Conservation (phyloP, 2,113 vertebrate species). For the Passer domesticus region DNA sequence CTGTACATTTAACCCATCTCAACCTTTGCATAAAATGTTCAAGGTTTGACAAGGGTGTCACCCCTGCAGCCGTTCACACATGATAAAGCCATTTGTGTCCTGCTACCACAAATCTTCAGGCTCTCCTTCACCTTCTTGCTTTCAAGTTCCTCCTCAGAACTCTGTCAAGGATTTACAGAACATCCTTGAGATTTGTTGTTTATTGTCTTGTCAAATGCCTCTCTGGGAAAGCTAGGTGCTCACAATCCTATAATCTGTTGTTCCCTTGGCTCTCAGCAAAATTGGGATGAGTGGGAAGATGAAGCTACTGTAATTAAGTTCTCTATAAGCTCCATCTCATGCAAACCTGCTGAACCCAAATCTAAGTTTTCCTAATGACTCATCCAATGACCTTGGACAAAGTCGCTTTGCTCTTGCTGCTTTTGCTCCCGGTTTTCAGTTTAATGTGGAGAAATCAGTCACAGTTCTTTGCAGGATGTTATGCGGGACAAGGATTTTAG, state of each 20-base stretch:
- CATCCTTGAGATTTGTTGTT: neutral
- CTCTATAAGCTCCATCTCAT: neutral
- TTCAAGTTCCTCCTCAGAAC: neutral
- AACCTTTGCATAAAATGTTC: neutral
- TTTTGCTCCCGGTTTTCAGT: neutral
- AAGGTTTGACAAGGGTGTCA: neutral
- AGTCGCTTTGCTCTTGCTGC: neutral
- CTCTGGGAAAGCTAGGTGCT: neutral
- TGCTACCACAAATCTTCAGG: neutral
- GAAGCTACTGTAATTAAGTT: constrained; percentile 55
- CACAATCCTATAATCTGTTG: constrained; percentile 4
- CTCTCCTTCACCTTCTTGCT: neutral
- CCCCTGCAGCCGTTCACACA: rapidly evolving
- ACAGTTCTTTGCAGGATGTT: neutral
- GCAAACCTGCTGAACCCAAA: constrained; percentile 6
- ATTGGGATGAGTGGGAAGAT: constrained; percentile 29
- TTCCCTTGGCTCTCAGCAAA: constrained; percentile 1
- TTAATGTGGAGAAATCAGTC: neutral
- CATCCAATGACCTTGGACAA: neutral
- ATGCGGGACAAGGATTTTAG: neutral
- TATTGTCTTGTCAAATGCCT: neutral
- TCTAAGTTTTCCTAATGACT: neutral
- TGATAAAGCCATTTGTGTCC: neutral
- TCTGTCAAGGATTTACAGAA: neutral
- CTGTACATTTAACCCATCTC: neutral